Evolutionary conservation across 2,888 invertebrate genomes (phyloP).

Genomic region (Argyresthia albistria): DNA sequence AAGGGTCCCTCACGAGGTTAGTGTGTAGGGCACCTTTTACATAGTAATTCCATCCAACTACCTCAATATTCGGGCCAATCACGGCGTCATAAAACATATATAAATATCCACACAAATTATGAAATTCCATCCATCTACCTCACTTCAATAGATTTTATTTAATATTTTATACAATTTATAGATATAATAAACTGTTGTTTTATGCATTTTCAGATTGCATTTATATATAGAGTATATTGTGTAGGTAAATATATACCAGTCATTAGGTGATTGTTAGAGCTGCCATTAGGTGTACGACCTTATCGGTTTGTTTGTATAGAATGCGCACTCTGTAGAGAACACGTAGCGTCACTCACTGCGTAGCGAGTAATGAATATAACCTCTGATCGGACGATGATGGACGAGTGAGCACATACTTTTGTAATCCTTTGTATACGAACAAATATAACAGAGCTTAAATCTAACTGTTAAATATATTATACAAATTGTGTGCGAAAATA

Average conservation of each 20-base stretch:
- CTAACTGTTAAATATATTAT: conserved; percentile 1
- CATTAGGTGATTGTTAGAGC: conserved; percentile 59
- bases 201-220: conserved; percentile 73
- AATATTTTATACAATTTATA: conserved; percentile 74
- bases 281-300: conserved; percentile 46
- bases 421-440: conserved; percentile 62
- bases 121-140: conserved; percentile 83
- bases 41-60: conserved; percentile 74
- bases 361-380: conserved; percentile 35
- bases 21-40: conserved; percentile 53
- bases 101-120: conserved; percentile 70
- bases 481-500: not conserved
- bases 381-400: conserved; percentile 17
- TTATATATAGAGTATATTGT: conserved; percentile 69
- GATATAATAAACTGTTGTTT: conserved; percentile 68
- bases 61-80: conserved; percentile 70
- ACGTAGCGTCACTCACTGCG: conserved; percentile 42
- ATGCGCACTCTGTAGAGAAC: conserved; percentile 53
- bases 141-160: conserved; percentile 76
- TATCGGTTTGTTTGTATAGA: conserved; percentile 36
- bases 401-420: conserved; percentile 37
- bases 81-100: conserved; percentile 46
- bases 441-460: conserved; percentile 64
- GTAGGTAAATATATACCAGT: conserved; percentile 65
- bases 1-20: conserved; percentile 41